These are phyloP conservation scores for Sarcophaga bullata DNA, from an alignment of 1,140 invertebrate species.

Conservation along the genomic window DNA sequence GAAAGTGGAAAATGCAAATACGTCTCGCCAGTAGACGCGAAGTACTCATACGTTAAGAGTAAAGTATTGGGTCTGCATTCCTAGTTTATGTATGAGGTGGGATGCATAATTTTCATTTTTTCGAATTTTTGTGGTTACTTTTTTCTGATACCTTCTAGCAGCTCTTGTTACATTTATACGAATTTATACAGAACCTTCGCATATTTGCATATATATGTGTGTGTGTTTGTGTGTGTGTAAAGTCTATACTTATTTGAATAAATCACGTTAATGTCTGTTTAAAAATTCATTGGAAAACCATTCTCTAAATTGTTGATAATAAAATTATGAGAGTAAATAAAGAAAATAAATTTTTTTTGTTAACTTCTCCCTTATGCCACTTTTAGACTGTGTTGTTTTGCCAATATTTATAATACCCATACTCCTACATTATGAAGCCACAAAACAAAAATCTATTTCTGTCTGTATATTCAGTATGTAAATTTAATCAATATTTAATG, in stretches of 20 bases:
- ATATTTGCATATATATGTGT: not conserved
- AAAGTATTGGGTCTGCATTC: too few species aligned
- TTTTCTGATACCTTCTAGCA: too few species aligned
- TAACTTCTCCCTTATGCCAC: too few species aligned
- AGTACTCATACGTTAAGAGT: too few species aligned
- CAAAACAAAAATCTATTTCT: not conserved
- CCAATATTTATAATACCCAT: not conserved
- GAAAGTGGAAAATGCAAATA: not conserved
- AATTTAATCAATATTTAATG: constrained; percentile 17
- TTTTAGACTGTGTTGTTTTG: too few species aligned
- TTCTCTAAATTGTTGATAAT: not conserved
- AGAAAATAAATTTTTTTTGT: not conserved
- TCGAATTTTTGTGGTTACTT: too few species aligned
- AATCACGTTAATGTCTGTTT: constrained; percentile 15
- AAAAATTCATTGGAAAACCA: not conserved
- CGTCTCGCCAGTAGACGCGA: constrained; percentile 6
- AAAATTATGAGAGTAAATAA: constrained; percentile 6
- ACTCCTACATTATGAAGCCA: too few species aligned
- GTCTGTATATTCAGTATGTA: not conserved
- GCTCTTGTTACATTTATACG: not conserved
- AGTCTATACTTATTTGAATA: not conserved
- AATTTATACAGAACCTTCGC: not conserved
- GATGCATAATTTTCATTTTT: too few species aligned
- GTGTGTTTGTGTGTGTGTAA: not conserved
- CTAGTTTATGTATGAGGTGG: too few species aligned